These are phyloP conservation scores for Nothobranchius kuhntae DNA, from an alignment of 2,113 vertebrate species.

Conservation along the genomic window DNA sequence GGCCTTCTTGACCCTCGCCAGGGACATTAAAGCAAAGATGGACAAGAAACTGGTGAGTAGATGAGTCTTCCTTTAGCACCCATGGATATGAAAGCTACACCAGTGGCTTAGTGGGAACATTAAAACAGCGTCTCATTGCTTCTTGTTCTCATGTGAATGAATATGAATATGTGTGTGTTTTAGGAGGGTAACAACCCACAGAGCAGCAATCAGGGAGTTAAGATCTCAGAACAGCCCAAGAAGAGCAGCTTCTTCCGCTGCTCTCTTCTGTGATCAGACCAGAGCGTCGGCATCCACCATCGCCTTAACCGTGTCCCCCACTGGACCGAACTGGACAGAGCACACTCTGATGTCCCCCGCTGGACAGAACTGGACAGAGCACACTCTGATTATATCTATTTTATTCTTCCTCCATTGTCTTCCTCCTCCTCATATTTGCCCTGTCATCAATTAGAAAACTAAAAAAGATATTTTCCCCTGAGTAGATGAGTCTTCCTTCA, in stretches of 20 bases:
- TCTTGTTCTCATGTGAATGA: not conserved
- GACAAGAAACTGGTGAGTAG: constrained; percentile 96
- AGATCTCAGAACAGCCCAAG: constrained; percentile 93
- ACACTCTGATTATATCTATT: constrained; percentile 65
- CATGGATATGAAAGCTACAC: not conserved
- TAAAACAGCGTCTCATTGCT: not conserved
- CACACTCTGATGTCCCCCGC: constrained; percentile 73
- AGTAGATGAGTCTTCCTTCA: constrained; percentile 22
- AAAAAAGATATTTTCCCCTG: not conserved
- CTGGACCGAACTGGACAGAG: constrained; percentile 86
- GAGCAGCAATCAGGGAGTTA: constrained; percentile 91
- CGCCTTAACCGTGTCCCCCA: constrained; percentile 80
- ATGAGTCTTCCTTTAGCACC: no score
- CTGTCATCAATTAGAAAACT: constrained; percentile 19
- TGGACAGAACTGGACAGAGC: constrained; percentile 85
- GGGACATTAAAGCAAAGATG: constrained; percentile 99
- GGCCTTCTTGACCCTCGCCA: constrained; percentile 96
- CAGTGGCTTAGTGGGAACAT: not conserved
- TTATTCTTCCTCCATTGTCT: constrained; percentile 31
- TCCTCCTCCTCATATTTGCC: constrained; percentile 34
- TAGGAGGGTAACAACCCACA: constrained; percentile 96
- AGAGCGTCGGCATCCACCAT: constrained; percentile 57
- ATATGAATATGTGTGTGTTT: constrained; percentile 19
- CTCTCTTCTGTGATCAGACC: constrained; percentile 86
- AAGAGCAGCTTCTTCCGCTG: constrained; percentile 97